phyloP scores from a whole-genome alignment of 2,888 invertebrate genomes.

The Odontocerum albicorne region DNA sequence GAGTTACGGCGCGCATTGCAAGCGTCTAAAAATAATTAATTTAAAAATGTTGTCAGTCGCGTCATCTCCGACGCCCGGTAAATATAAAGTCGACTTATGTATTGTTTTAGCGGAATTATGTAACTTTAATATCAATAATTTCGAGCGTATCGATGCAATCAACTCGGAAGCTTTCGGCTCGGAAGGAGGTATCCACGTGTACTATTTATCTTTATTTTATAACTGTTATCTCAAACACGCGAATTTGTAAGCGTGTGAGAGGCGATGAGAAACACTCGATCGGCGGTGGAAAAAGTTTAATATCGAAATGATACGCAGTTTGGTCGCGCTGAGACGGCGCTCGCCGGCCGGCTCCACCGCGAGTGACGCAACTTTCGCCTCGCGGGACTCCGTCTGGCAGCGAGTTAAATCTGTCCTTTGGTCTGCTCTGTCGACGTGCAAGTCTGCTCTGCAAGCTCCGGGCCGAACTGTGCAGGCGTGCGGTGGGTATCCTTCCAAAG shows the following conservation, averaged over 20 bases:
- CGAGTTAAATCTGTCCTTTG: constrained; percentile 21
- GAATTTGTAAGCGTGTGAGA: too few species aligned
- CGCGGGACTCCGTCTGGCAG: constrained; percentile 7
- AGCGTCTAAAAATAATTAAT: constrained; percentile 53
- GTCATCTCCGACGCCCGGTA: constrained; percentile 38
- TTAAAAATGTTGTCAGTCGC: constrained; percentile 52
- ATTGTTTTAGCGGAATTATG: constrained; percentile 23
- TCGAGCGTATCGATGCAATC: neutral
- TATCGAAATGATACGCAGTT: neutral
- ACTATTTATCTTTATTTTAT: too few species aligned
- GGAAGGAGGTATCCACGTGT: too few species aligned
- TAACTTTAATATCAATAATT: constrained; percentile 9
- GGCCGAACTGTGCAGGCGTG: too few species aligned
- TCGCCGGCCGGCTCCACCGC: constrained; percentile 17
- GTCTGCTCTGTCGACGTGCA: too few species aligned
- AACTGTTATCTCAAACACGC: too few species aligned
- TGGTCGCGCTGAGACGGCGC: neutral
- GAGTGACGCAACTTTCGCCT: constrained; percentile 5
- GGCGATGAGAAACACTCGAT: neutral
- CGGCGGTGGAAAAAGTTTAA: neutral
- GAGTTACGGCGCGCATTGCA: constrained; percentile 31
- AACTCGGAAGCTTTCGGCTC: neutral
- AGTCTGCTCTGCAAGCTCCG: too few species aligned
- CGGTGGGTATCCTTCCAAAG: too few species aligned
- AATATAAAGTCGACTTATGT: constrained; percentile 3